These are phyloP conservation scores for Synergus gifuensis DNA, from an alignment of 2,888 invertebrate genomes.

Conservation along the genomic window DNA sequence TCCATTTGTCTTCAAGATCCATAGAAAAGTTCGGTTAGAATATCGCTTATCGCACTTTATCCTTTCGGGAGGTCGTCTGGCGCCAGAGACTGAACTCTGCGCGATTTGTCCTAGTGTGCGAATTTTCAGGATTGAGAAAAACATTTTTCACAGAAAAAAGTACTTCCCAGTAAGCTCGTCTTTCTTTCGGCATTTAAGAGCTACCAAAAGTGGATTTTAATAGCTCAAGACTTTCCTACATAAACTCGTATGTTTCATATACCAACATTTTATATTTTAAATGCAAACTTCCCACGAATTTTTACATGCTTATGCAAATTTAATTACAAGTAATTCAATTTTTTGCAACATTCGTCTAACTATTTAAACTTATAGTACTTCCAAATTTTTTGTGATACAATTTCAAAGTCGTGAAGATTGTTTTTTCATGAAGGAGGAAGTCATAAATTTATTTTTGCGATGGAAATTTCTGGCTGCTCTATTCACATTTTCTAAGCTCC, in stretches of 20 bases:
- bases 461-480: slow-evolving; percentile 9
- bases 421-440: background rate
- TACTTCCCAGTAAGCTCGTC: background rate
- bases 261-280: background rate
- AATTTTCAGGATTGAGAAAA: slow-evolving; percentile 6
- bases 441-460: background rate
- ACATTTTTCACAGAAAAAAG: background rate
- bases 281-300: background rate
- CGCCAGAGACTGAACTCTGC: background rate
- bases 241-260: background rate
- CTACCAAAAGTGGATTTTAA: background rate
- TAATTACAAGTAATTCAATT: background rate
- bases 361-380: background rate
- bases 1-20: slow-evolving; percentile 48
- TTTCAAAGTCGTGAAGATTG: background rate
- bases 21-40: slow-evolving; percentile 46
- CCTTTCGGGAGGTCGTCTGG: background rate
- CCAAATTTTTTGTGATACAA: background rate
- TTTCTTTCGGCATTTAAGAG: background rate
- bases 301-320: too few species aligned
- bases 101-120: background rate
- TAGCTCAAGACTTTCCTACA: background rate
- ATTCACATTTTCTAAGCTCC: background rate
- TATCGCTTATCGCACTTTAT: slow-evolving; percentile 40
- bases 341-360: background rate